Conservation (phyloP, 2,797 vertebrate species). For the Coregonus suidteri region DNA sequence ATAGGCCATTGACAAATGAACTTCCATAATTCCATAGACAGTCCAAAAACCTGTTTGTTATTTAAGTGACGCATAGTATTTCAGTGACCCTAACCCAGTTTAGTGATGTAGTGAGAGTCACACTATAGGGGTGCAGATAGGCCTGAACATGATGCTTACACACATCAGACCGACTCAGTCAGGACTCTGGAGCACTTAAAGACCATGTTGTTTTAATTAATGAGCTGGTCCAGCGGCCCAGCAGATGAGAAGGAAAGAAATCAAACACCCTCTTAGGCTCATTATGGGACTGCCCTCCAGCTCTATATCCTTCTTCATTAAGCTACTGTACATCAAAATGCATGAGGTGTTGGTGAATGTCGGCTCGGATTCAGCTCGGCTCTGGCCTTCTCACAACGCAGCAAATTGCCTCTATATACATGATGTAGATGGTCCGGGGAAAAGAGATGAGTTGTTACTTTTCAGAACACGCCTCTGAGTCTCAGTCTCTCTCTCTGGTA, state of each 20-base stretch:
- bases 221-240: background rate
- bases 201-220: background rate
- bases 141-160: background rate
- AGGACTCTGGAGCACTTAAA: background rate
- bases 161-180: background rate
- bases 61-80: background rate
- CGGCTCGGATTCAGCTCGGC: background rate
- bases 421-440: constrained; percentile 25
- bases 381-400: constrained; percentile 8
- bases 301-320: constrained; percentile 17
- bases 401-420: constrained; percentile 20
- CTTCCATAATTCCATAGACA: too few species aligned
- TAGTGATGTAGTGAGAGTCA: background rate
- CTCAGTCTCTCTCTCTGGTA: background rate
- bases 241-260: constrained; percentile 1
- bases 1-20: too few species aligned
- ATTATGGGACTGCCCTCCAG: background rate
- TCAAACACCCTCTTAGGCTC: background rate
- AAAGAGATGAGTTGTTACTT: constrained; percentile 29
- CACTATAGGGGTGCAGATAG: background rate
- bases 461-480: constrained; percentile 13
- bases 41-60: background rate
- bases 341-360: constrained; percentile 8
- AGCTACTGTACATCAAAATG: constrained; percentile 7
- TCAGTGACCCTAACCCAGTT: too few species aligned